Evolutionary conservation across 2,888 invertebrate species (phyloP).

Genomic region (Xanthia togata): DNA sequence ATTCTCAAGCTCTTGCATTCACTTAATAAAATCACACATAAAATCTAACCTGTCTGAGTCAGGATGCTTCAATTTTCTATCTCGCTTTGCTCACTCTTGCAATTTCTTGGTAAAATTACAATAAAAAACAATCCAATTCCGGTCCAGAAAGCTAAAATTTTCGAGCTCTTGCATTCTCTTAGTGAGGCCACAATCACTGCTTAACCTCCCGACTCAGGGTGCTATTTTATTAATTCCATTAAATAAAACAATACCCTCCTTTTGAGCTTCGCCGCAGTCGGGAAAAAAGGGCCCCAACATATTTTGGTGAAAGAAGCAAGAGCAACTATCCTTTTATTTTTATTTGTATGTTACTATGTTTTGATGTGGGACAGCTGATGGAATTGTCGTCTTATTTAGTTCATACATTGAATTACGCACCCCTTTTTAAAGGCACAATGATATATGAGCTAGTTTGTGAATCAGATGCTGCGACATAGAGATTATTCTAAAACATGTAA

Average conservation of each 20-base stretch:
- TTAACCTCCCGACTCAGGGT: not conserved
- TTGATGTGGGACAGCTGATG: not conserved
- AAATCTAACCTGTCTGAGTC: too few relatives aligned
- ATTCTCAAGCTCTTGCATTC: not conserved
- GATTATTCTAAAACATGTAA: not conserved
- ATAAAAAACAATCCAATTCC: not conserved
- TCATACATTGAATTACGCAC: slow-evolving; percentile 26
- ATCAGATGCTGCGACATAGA: slow-evolving; percentile 10
- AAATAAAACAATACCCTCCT: not conserved
- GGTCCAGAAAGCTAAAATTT: too few relatives aligned
- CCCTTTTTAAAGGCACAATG: slow-evolving; percentile 4
- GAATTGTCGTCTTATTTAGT: slow-evolving; percentile 26
- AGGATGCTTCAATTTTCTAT: not conserved
- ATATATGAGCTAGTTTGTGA: slow-evolving; percentile 10
- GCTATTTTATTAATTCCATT: not conserved
- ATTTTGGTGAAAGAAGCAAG: too few relatives aligned
- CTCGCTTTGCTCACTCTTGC: not conserved
- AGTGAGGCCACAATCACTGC: not conserved
- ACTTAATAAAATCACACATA: too few relatives aligned
- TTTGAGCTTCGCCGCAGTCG: not conserved
- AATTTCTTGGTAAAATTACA: not conserved
- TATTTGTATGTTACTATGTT: not conserved
- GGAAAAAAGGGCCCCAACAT: not conserved
- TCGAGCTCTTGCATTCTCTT: not conserved
- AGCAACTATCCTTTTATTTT: not conserved